Evolutionary conservation across 2,797 vertebrate genomes (phyloP), one percentile per base, ranked within the genome.

Genomic region (Acanthopagrus latus): DNA sequence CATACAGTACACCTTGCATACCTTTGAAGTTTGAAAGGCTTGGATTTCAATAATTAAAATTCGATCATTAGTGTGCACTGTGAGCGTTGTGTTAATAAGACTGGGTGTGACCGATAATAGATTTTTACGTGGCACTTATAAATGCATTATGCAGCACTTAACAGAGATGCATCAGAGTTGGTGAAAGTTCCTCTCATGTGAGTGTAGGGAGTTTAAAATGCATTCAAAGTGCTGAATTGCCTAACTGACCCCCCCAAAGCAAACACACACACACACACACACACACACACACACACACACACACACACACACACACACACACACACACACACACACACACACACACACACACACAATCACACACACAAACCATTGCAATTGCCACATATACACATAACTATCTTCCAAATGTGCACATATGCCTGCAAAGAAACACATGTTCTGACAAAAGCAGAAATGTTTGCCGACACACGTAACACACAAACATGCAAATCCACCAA

Each of bases 61-160:
- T 43, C 47, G 67, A 75, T 79, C 72, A 81, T 80, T 74, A 71
- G 57, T 58, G 56, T 64, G 57, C 63, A 54, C 54, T 69, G 50
- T 69, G 50, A 77, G 74, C 58, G 74, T 58, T 76, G 76, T 78
- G 71, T 80, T 84, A 86, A 81, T 87, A 52, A 82, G 66, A 62
- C 38, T 77, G 68, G 73, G 75, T 77, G 82, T 82, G 67, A 71
- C 80, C 54, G 44, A 66, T 85, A 76, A 81, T 75, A 74, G 72
- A 83, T 78, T 84, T 79, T 83, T 78, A 76, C 66, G 4, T 79
- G 47, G 51, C 70, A 83, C 75, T 76, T 84, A 73, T 72, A 75
- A 83, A 87, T 76, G 81, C 83, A 86, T 85, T 82, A 80, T 84
- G 56, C 47, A 83, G 64, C 68, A 81, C 64, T 82, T 83, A 74